Evolutionary conservation across 2,888 invertebrate genomes (phyloP), one percentile per base, ranked within the genome.

Genomic region (Eledone cirrhosa): DNA sequence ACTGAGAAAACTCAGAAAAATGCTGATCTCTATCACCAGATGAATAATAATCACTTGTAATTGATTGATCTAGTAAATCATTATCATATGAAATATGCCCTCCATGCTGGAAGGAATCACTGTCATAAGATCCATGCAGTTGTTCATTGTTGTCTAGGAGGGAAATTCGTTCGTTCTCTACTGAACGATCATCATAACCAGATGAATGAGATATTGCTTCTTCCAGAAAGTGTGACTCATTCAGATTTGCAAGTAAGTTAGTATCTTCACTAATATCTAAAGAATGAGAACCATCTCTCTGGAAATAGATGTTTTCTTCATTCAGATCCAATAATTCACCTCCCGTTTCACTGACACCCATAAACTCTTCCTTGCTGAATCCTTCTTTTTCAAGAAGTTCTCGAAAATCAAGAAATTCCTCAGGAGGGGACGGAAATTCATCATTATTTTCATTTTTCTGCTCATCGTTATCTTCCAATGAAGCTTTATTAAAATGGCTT

Each of bases 361-460:
- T 33, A 29, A 67, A 29, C 2, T 67, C 67, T 29, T 67, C 67
- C 31, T 67, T 67, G 29, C 67, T 29, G 22, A 67, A 67, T 67
- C 67, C 67, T 67, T 67, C 67, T 19, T n/a, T 67, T 19, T 67
- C 67, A 19, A 67, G 67, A 67, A 67, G 67, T 33, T 67, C 67
- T 33, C 67, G 67, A 67, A 67, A 67, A 27, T 67, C 67, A 67
- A 67, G 67, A 31, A 67, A 67, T 33, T 67, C 67, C 7, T 27
- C 67, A 19, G 67, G 67, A 31, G 67, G 67, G 22, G 67, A 67
- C 29, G 67, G 67, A 67, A 67, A 67, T 33, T 67, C 67, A 7
- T 29, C 27, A 31, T 27, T 22, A 19, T n/a, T 31, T 24, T 67
- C 67, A 29, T 67, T 19, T 29, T 41, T 11, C 11, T 3, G 41